Base-by-base conservation (phyloP, 2,888 invertebrate species). In the Sminthurides aquaticus region DNA sequence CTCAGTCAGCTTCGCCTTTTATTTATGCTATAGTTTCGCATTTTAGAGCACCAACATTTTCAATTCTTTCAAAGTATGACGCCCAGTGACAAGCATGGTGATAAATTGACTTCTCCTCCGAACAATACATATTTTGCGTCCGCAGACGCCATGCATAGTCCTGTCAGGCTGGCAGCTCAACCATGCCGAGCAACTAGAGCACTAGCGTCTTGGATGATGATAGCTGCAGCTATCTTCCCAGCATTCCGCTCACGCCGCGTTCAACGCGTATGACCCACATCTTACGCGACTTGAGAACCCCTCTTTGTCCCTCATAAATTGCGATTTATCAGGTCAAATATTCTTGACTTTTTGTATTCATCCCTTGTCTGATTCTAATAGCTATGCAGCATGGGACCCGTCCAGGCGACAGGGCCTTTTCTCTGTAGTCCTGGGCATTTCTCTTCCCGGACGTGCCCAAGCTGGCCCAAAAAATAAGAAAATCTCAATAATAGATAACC, bases 101-200 rank as follows among this genome's bases (percentile, higher is more conserved):
- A 61, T 61, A 61, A 61, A 61, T 61, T 61, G 61, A 61, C 61
- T 61, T 61, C 49, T 27, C 43, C 5, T n/a, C n/a, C n/a, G n/a
- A n/a, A n/a, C n/a, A n/a, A n/a, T n/a, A n/a, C n/a, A n/a, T n/a
- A n/a, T n/a, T n/a, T n/a, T n/a, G n/a, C n/a, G n/a, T n/a, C n/a
- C n/a, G n/a, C n/a, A n/a, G n/a, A n/a, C n/a, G n/a, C n/a, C n/a
- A n/a, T n/a, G n/a, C n/a, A n/a, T n/a, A n/a, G n/a, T n/a, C n/a
- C n/a, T n/a, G n/a, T n/a, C n/a, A n/a, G n/a, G n/a, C n/a, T n/a
- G n/a, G n/a, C n/a, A n/a, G n/a, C n/a, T n/a, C n/a, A n/a, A n/a
- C n/a, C n/a, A n/a, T n/a, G n/a, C n/a, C n/a, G n/a, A n/a, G n/a
- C n/a, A n/a, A n/a, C n/a, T n/a, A n/a, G n/a, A n/a, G n/a, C n/a